Conservation (phyloP, 2,888 invertebrate species). For the Drosophila atripex region DNA sequence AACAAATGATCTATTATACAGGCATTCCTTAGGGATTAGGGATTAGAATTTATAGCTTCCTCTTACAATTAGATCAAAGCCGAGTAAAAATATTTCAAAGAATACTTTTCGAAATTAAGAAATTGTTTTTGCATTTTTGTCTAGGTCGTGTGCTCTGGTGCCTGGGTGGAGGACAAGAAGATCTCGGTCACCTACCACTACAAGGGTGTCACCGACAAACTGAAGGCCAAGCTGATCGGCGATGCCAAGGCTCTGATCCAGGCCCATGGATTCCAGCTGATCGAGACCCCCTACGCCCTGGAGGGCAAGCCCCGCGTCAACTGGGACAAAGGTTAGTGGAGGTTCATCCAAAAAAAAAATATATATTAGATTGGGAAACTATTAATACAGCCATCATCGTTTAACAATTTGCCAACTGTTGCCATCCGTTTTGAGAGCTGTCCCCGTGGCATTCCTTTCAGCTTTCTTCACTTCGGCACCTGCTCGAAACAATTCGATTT, state of each 20-base stretch:
- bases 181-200: slow-evolving; percentile 90
- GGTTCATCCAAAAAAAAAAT: not conserved
- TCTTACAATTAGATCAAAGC: not conserved
- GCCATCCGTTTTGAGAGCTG: slow-evolving; percentile 57
- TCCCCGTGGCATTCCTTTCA: slow-evolving; percentile 39
- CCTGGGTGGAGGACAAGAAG: slow-evolving; percentile 92
- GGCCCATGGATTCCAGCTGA: slow-evolving; percentile 88
- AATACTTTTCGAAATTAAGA: not conserved
- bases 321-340: slow-evolving; percentile 89
- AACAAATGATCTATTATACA: not conserved
- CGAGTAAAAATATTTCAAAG: not conserved
- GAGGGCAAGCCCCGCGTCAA: slow-evolving; percentile 91
- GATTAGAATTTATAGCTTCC: not conserved
- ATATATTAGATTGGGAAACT: not conserved
- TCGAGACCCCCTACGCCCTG: slow-evolving; percentile 89
- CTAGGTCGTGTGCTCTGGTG: slow-evolving; percentile 89
- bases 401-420: slow-evolving; percentile 63
- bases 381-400: slow-evolving; percentile 32
- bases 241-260: slow-evolving; percentile 88
- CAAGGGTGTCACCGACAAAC: slow-evolving; percentile 87
- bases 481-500: slow-evolving; percentile 77
- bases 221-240: slow-evolving; percentile 86
- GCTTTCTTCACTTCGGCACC: slow-evolving; percentile 57
- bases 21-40: not conserved
- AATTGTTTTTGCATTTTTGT: not conserved